A percentile compares a stretch with the other conserved stretches of the same genome.
phyloP scores from a whole-genome alignment of 2,113 vertebrate genomes.

The Brachyhypopomus occidentalis region DNA sequence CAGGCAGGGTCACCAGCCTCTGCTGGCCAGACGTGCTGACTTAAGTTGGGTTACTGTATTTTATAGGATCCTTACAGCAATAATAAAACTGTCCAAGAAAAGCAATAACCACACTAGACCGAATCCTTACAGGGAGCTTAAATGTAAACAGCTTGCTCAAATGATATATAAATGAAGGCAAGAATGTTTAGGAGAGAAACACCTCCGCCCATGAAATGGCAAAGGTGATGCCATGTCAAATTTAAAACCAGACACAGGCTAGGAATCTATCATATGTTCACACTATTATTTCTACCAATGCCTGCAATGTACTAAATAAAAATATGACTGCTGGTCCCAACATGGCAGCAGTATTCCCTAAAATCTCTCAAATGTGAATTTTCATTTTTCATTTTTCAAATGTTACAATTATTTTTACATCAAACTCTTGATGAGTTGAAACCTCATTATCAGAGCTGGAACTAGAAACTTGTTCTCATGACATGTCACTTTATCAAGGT shows the following conservation, averaged over 20 bases:
- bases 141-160: neutral
- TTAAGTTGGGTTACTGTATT: neutral
- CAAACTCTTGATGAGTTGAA: neutral
- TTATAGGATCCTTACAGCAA: neutral
- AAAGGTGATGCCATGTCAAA: too few relatives aligned
- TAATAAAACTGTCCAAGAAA: neutral
- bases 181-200: neutral
- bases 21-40: neutral
- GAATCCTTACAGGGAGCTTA: neutral
- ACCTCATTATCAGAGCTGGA: neutral
- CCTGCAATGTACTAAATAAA: neutral
- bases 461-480: too few relatives aligned
- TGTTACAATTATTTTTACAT: neutral
- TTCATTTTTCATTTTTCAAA: too few relatives aligned
- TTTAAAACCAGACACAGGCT: neutral
- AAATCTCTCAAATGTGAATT: neutral
- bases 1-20: neutral
- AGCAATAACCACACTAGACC: neutral
- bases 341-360: too few relatives aligned
- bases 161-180: neutral
- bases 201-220: too few relatives aligned
- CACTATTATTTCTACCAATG: neutral
- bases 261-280: neutral
- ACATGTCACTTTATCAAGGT: neutral
- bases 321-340: too few relatives aligned